Evolutionary conservation across 2,797 vertebrate species (phyloP).

Genomic region (Epinephelus malabaricus): DNA sequence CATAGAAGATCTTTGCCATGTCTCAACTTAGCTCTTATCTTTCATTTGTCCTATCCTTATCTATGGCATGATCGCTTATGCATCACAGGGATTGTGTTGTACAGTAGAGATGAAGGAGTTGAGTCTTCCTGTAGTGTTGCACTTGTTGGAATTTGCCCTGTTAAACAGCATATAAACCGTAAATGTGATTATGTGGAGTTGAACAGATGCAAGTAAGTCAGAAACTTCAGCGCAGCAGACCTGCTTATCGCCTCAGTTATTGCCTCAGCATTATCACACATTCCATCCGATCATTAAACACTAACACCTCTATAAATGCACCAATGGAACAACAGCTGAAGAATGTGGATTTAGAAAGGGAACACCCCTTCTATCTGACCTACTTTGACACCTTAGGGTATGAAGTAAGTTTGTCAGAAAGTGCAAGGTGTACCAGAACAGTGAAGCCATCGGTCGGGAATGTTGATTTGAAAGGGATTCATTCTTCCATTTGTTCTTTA

Average conservation of each 20-base stretch:
- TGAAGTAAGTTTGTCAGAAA: neutral
- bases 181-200: neutral
- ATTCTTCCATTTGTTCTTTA: neutral
- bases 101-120: neutral
- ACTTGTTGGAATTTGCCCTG: slow-evolving; percentile 28
- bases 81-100: neutral
- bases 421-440: slow-evolving; percentile 2
- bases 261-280: slow-evolving; percentile 53
- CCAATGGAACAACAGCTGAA: slow-evolving; percentile 8
- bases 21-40: slow-evolving; percentile 8
- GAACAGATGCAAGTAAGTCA: neutral
- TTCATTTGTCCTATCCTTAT: neutral
- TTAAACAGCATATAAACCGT: neutral
- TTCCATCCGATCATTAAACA: slow-evolving; percentile 58
- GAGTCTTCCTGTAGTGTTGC: neutral
- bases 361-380: slow-evolving; percentile 38
- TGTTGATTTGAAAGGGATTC: neutral
- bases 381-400: slow-evolving; percentile 18
- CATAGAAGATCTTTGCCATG: neutral
- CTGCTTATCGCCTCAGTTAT: slow-evolving; percentile 47
- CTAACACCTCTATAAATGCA: slow-evolving; percentile 23
- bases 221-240: neutral
- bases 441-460: neutral
- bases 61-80: neutral
- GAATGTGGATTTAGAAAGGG: slow-evolving; percentile 35